These are phyloP conservation scores for Rhizomys pruinosus DNA, from an alignment of 2,113 vertebrate genomes.

Conservation along the genomic window DNA sequence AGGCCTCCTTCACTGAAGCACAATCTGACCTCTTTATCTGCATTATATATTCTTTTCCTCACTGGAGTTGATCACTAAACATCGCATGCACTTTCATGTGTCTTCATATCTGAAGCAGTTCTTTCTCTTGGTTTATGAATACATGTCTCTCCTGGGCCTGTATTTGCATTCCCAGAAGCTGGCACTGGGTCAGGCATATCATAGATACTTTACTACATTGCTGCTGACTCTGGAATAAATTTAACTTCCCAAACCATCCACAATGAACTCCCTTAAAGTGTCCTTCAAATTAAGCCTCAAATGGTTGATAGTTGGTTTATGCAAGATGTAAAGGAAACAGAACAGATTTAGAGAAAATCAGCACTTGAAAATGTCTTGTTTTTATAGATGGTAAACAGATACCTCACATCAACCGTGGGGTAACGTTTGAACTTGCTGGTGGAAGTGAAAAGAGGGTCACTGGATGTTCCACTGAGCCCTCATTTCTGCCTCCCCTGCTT, in stretches of 20 bases:
- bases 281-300: slow-evolving; percentile 64
- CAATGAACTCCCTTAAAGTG: slow-evolving; percentile 64
- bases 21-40: background rate
- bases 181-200: background rate
- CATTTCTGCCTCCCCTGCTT: background rate
- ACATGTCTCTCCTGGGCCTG: too few relatives aligned
- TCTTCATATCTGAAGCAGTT: background rate
- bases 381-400: slow-evolving; percentile 2
- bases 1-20: background rate
- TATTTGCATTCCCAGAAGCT: slow-evolving; percentile 24
- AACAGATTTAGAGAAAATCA: slow-evolving; percentile 59
- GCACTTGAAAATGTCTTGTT: background rate
- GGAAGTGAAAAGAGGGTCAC: background rate
- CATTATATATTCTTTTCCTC: background rate
- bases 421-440: background rate
- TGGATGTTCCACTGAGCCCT: background rate
- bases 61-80: background rate
- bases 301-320: slow-evolving; percentile 63
- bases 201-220: background rate
- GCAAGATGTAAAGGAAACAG: slow-evolving; percentile 61
- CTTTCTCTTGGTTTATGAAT: slow-evolving; percentile 15
- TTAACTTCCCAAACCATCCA: slow-evolving; percentile 61
- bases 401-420: background rate
- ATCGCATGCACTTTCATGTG: background rate
- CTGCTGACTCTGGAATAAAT: slow-evolving; percentile 36